Evolutionary conservation across 2,797 vertebrate species (phyloP).

Genomic region (Onychomys torridus): DNA sequence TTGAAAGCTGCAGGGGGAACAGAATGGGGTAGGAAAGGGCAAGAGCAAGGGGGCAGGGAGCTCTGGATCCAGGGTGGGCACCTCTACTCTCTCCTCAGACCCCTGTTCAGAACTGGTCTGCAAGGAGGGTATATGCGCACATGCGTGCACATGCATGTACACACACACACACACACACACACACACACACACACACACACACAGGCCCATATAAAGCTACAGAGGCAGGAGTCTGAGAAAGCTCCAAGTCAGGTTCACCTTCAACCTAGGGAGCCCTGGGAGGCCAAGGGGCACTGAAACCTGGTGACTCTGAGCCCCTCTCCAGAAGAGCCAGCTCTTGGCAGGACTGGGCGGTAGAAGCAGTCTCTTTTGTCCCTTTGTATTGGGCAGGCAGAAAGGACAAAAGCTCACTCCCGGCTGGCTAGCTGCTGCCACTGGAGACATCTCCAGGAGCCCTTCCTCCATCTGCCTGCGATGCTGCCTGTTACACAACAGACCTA

Average conservation of each 20-base stretch:
- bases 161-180: accelerated
- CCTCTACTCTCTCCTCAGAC: background rate
- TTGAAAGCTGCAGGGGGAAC: conserved; percentile 49
- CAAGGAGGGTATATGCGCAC: accelerated
- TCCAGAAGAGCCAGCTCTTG: background rate
- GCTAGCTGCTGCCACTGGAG: conserved; percentile 62
- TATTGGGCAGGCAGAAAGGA: conserved; percentile 52
- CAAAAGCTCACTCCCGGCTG: conserved; percentile 64
- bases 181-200: accelerated
- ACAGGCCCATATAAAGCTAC: background rate
- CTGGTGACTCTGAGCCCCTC: background rate
- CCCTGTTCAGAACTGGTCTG: background rate
- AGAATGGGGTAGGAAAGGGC: too few relatives aligned
- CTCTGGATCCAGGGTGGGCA: background rate
- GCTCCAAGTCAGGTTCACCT: background rate
- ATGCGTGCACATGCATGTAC: accelerated
- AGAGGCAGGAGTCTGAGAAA: background rate
- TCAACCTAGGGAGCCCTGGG: background rate
- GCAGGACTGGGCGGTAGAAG: background rate
- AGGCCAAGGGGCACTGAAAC: background rate
- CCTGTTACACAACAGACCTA: conserved; percentile 78
- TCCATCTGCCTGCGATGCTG: conserved; percentile 54
- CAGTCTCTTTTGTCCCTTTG: conserved; percentile 61
- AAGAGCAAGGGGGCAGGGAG: too few relatives aligned
- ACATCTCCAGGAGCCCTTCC: conserved; percentile 70